Evolutionary conservation across 2,888 invertebrate genomes (phyloP).

Genomic region (Ectemnius cavifrons): DNA sequence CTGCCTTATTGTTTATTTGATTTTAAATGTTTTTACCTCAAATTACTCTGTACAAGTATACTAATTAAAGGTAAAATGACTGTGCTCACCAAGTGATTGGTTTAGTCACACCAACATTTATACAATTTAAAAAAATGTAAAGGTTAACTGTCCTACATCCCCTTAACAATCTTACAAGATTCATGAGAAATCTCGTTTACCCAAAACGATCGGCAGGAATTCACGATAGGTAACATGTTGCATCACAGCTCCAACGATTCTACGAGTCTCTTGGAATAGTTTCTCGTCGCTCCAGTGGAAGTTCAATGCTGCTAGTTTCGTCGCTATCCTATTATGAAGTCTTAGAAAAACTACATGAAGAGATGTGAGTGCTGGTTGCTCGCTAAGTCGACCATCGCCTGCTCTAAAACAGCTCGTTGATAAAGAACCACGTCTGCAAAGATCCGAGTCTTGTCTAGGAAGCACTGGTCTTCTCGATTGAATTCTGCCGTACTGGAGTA

Average conservation of each 20-base stretch:
- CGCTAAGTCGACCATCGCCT: conserved; percentile 88
- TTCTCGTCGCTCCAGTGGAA: conserved; percentile 94
- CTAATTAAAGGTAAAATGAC: too few species aligned
- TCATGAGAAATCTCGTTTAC: conserved; percentile 72
- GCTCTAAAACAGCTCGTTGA: conserved; percentile 88
- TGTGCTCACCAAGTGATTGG: too few species aligned
- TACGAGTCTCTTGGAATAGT: conserved; percentile 90
- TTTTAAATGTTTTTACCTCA: too few species aligned
- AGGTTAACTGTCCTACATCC: too few species aligned
- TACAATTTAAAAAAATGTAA: too few species aligned
- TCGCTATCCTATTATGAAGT: conserved; percentile 88
- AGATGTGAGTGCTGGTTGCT: conserved; percentile 88
- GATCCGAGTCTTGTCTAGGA: conserved; percentile 82
- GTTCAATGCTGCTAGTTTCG: conserved; percentile 85
- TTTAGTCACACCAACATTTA: too few species aligned
- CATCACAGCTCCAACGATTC: conserved; percentile 88
- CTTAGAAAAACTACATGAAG: conserved; percentile 88
- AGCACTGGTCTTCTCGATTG: conserved; percentile 81
- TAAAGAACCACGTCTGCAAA: conserved; percentile 86
- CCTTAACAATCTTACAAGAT: background rate
- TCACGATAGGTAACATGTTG: conserved; percentile 92
- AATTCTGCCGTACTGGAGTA: conserved; percentile 82
- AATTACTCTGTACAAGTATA: too few species aligned
- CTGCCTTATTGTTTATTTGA: too few species aligned
- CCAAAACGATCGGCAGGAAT: conserved; percentile 89